A percentile compares a stretch with the other conserved stretches of the same genome.
Conservation (phyloP, 2,113 vertebrate genomes). For the Pseudorhombus dupliciocellatus region DNA sequence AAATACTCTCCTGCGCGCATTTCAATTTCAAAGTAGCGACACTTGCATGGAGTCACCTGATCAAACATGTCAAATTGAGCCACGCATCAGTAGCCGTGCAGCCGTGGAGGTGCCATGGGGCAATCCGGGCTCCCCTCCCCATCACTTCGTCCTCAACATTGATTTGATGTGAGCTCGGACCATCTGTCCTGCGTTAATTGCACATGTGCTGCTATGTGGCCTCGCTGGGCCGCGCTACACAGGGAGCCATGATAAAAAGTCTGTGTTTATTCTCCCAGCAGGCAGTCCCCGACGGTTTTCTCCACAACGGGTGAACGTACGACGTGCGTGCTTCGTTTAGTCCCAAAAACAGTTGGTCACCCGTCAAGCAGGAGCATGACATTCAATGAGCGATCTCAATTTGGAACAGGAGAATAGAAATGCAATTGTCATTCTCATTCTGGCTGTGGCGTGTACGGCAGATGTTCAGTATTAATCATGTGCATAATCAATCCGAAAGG, state of each 20-base stretch:
- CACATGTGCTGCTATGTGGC: slow-evolving; percentile 50
- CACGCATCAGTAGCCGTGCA: slow-evolving; percentile 46
- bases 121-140: slow-evolving; percentile 48
- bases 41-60: slow-evolving; percentile 60
- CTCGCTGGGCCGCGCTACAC: slow-evolving; percentile 44
- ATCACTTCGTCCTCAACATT: slow-evolving; percentile 50
- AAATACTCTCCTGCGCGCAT: slow-evolving; percentile 54
- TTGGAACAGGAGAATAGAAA: not conserved
- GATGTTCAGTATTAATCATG: slow-evolving; percentile 17
- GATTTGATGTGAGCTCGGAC: slow-evolving; percentile 72
- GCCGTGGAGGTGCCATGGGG: slow-evolving; percentile 35
- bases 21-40: slow-evolving; percentile 60
- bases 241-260: slow-evolving; percentile 26
- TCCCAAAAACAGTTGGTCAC: slow-evolving; percentile 32
- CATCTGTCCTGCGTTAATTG: slow-evolving; percentile 74
- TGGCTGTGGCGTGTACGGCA: slow-evolving; percentile 16
- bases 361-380: slow-evolving; percentile 13
- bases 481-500: slow-evolving; percentile 35
- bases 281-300: slow-evolving; percentile 10
- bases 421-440: not conserved
- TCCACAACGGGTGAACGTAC: slow-evolving; percentile 25
- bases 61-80: slow-evolving; percentile 65
- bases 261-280: slow-evolving; percentile 20
- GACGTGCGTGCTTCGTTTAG: slow-evolving; percentile 27
- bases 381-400: not conserved